Conservation (phyloP, 2,797 vertebrate genomes). For the Sandelia bainsii region DNA sequence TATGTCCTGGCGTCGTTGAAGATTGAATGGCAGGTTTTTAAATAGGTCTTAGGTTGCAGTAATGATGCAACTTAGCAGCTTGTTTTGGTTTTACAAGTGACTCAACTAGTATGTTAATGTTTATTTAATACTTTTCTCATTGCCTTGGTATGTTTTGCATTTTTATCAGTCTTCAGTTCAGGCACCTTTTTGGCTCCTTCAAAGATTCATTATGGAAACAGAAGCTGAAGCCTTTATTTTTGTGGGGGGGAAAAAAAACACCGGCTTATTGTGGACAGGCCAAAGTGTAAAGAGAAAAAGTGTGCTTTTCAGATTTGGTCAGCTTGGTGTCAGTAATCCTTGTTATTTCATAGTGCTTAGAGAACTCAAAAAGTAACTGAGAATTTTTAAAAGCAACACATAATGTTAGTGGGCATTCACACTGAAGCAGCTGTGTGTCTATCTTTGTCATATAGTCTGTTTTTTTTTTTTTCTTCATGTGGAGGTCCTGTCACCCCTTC, state of each 20-base stretch:
- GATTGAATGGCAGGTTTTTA: neutral
- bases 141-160: slow-evolving; percentile 7
- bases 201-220: slow-evolving; percentile 4
- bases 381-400: neutral
- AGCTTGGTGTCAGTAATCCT: slow-evolving; percentile 1
- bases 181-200: neutral
- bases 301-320: neutral
- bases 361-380: slow-evolving; percentile 6
- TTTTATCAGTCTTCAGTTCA: neutral
- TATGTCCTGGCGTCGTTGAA: neutral
- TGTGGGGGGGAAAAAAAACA: neutral
- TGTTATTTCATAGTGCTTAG: neutral
- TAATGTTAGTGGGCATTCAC: neutral
- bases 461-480: neutral
- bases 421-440: neutral
- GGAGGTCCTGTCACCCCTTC: neutral
- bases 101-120: neutral
- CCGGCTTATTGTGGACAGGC: slow-evolving; percentile 20
- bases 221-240: neutral
- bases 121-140: neutral
- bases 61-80: neutral
- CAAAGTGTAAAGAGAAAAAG: slow-evolving; percentile 1
- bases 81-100: neutral
- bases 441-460: slow-evolving; percentile 1
- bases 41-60: neutral